Evolutionary conservation across 2,888 invertebrate species (phyloP).

Genomic region (Daptonema setosum): DNA sequence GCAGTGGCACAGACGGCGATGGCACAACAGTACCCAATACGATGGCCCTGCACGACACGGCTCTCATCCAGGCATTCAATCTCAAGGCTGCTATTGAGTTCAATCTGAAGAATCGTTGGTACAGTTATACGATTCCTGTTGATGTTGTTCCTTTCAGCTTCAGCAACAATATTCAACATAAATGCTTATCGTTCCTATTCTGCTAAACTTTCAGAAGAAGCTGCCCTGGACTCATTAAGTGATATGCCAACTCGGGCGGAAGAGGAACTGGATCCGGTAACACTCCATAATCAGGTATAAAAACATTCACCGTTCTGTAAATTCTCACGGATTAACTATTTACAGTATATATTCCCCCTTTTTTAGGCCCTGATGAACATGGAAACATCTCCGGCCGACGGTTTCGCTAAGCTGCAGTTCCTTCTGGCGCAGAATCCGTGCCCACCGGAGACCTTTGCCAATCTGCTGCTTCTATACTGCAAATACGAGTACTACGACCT

Average conservation of each 20-base stretch:
- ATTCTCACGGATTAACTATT: too few species aligned
- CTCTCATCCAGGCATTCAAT: constrained; percentile 90
- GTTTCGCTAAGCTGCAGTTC: constrained; percentile 81
- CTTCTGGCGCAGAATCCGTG: constrained; percentile 82
- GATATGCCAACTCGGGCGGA: constrained; percentile 53
- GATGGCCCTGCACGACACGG: constrained; percentile 72
- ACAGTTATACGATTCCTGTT: too few species aligned
- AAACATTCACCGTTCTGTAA: neutral
- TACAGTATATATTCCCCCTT: too few species aligned
- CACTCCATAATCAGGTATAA: constrained; percentile 76
- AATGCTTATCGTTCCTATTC: too few species aligned
- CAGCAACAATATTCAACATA: too few species aligned
- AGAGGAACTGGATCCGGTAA: constrained; percentile 88
- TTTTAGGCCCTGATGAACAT: constrained; percentile 67
- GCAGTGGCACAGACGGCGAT: constrained; percentile 59
- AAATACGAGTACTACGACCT: constrained; percentile 91
- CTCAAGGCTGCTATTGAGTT: constrained; percentile 94
- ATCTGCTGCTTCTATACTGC: constrained; percentile 74
- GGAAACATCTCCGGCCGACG: constrained; percentile 60
- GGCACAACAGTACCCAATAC: constrained; percentile 89
- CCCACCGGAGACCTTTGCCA: constrained; percentile 90
- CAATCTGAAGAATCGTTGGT: constrained; percentile 48
- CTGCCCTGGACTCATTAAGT: constrained; percentile 30
- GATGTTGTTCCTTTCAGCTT: too few species aligned
- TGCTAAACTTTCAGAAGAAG: constrained; percentile 18